Evolutionary conservation across 1,140 invertebrate genomes (phyloP).

Genomic region (Chelonus insularis): DNA sequence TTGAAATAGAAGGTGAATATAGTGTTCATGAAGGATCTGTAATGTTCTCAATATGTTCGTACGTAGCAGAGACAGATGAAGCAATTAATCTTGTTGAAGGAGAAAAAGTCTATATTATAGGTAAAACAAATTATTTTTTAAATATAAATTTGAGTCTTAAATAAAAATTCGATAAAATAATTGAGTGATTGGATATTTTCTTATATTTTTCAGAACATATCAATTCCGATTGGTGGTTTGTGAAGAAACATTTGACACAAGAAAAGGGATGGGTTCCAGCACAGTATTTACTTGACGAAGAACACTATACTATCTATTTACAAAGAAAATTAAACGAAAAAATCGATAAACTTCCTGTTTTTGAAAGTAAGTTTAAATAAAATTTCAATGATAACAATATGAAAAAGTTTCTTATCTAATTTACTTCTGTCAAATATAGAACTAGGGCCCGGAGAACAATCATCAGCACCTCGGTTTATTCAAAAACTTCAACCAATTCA

Average conservation of each 20-base stretch:
- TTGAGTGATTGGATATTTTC: too few species aligned
- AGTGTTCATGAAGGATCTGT: slow-evolving; percentile 72
- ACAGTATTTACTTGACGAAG: slow-evolving; percentile 81
- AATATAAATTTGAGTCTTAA: too few species aligned
- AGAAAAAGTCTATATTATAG: slow-evolving; percentile 82
- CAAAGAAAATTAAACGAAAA: slow-evolving; percentile 88
- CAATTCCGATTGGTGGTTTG: slow-evolving; percentile 89
- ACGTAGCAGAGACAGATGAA: slow-evolving; percentile 84
- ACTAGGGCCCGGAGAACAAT: slow-evolving; percentile 74
- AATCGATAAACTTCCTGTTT: slow-evolving; percentile 86
- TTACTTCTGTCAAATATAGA: too few species aligned
- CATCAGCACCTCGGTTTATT: slow-evolving; percentile 80
- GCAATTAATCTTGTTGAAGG: slow-evolving; percentile 88
- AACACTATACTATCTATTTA: slow-evolving; percentile 78
- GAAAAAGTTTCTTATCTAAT: too few species aligned
- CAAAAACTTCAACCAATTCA: slow-evolving; percentile 83
- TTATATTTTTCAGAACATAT: slow-evolving; percentile 64
- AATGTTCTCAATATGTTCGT: slow-evolving; percentile 82
- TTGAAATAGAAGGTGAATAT: slow-evolving; percentile 42
- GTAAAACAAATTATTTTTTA: too few species aligned
- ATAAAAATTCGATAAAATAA: too few species aligned
- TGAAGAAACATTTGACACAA: slow-evolving; percentile 85
- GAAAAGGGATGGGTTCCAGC: slow-evolving; percentile 93
- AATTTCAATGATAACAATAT: too few species aligned
- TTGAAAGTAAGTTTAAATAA: slow-evolving; percentile 76